Conservation (phyloP, 1,140 invertebrate species). For the Steinernema khuongi region DNA sequence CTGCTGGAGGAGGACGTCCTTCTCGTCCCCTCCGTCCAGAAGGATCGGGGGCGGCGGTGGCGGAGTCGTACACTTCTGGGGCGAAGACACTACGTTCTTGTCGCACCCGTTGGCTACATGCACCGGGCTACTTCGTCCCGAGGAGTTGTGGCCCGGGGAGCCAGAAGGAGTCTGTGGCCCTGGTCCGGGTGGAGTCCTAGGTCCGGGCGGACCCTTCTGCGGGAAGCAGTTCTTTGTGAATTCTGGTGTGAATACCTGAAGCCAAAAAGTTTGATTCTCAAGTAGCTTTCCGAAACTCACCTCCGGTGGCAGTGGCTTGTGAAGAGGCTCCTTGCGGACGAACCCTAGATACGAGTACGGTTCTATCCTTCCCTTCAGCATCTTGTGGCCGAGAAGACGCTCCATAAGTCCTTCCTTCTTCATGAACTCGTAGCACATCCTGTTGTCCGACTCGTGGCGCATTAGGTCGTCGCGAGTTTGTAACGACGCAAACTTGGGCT, state of each 20-base stretch:
- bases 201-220: background rate
- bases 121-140: background rate
- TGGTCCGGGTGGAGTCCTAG: background rate
- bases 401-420: conserved; percentile 10
- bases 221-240: background rate
- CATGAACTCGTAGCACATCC: background rate
- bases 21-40: background rate
- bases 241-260: background rate
- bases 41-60: background rate
- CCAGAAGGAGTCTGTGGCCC: background rate
- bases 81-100: background rate
- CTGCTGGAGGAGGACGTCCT: background rate
- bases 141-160: background rate
- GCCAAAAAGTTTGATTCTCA: background rate
- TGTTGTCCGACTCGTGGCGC: background rate
- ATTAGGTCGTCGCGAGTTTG: conserved; percentile 4
- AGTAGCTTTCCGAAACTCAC: background rate
- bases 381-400: background rate
- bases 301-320: conserved; percentile 1
- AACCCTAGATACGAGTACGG: background rate
- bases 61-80: background rate
- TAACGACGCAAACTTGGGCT: background rate
- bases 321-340: background rate
- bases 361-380: background rate
- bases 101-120: background rate